phyloP scores from a whole-genome alignment of 2,888 invertebrate genomes.

The Iphiclides podalirius region DNA sequence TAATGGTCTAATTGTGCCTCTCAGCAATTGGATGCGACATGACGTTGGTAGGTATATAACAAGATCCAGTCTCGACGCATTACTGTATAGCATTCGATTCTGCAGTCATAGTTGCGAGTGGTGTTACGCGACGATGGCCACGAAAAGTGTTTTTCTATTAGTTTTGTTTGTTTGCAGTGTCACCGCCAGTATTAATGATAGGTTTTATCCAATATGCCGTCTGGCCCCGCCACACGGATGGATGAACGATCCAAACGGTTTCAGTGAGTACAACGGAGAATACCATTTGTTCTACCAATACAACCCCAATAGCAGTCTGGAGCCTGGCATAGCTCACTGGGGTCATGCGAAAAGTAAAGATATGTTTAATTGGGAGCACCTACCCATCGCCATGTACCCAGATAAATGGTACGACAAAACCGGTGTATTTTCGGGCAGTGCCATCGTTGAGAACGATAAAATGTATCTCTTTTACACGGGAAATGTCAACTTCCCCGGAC shows the following conservation, averaged over 20 bases:
- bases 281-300: conserved; percentile 77
- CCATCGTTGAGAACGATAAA: conserved; percentile 50
- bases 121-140: background rate
- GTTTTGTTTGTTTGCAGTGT: conserved; percentile 34
- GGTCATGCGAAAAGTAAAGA: conserved; percentile 71
- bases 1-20: no score
- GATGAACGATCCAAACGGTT: conserved; percentile 81
- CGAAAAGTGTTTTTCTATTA: conserved; percentile 31
- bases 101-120: background rate
- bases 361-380: conserved; percentile 67
- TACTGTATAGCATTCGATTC: conserved; percentile 24
- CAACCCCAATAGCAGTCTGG: conserved; percentile 57
- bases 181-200: conserved; percentile 32
- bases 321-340: conserved; percentile 67
- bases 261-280: conserved; percentile 51
- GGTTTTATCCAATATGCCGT: conserved; percentile 56
- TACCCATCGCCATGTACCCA: conserved; percentile 68
- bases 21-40: no score
- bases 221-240: conserved; percentile 60
- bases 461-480: conserved; percentile 66
- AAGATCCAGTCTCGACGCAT: no score
- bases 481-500: conserved; percentile 45
- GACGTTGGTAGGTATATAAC: no score
- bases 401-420: conserved; percentile 53
- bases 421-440: conserved; percentile 74